Percentiles rank a stretch among this genome's conserved stretches.
phyloP scores from a whole-genome alignment of 1,140 invertebrate species.

The Pseudobourletiella spinata region DNA sequence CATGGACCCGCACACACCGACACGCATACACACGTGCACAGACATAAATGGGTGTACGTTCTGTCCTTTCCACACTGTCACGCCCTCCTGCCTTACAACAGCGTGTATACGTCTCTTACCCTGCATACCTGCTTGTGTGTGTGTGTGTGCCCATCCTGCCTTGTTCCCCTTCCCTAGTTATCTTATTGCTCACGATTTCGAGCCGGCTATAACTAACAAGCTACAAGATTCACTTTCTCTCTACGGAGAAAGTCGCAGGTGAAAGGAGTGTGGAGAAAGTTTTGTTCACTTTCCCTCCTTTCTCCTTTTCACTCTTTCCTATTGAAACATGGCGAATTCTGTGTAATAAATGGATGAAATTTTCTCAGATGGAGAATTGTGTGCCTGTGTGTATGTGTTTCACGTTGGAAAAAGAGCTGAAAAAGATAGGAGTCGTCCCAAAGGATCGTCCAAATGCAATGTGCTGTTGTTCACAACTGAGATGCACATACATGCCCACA shows the following conservation, averaged over 20 bases:
- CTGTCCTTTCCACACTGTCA: background rate
- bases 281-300: background rate
- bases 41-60: no score
- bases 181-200: no score
- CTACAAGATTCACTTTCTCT: background rate
- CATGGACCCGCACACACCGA: no score
- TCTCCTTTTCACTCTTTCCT: no score
- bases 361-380: background rate
- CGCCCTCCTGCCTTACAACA: background rate
- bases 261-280: background rate
- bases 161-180: no score
- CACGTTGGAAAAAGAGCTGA: no score
- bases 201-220: background rate
- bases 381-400: no score
- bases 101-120: background rate
- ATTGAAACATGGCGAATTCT: background rate
- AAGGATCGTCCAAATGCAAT: no score
- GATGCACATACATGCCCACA: no score
- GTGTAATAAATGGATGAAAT: background rate
- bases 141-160: no score
- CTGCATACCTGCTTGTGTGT: background rate
- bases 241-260: background rate
- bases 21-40: background rate
- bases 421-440: no score
- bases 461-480: no score